Conservation (phyloP, 2,113 vertebrate species). For the Bagarius yarrelli region DNA sequence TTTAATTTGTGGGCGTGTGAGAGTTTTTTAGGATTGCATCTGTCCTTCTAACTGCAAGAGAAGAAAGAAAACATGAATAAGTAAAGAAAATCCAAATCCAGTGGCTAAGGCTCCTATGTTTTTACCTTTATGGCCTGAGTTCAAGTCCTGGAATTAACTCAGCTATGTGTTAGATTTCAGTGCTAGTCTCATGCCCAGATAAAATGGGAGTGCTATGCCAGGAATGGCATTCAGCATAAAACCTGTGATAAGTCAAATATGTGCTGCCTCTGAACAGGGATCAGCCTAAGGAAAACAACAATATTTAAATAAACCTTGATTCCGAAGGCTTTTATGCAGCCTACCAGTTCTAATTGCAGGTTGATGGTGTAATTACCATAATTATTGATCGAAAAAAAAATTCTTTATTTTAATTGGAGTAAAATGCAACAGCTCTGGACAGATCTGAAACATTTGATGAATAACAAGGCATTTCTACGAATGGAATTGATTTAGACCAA, state of each 20-base stretch:
- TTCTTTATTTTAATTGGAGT: constrained; percentile 5
- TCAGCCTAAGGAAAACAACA: not conserved
- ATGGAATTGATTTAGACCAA: not conserved
- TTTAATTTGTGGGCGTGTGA: not conserved
- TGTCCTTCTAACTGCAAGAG: not conserved
- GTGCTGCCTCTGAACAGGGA: no score
- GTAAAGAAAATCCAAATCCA: no score
- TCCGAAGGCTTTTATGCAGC: not conserved
- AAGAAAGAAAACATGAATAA: not conserved
- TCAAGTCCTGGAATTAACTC: no score
- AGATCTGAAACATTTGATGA: not conserved
- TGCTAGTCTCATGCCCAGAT: no score
- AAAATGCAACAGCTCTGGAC: constrained; percentile 15
- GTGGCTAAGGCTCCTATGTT: no score
- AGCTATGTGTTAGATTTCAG: no score
- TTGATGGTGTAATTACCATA: constrained; percentile 28
- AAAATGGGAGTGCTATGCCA: no score
- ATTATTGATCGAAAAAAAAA: constrained; percentile 22
- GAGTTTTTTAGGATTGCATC: no score
- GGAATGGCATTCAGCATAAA: no score
- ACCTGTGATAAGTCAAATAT: no score
- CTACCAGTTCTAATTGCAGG: not conserved
- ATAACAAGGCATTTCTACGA: not conserved
- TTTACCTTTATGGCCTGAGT: no score
- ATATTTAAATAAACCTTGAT: not conserved